These are phyloP conservation scores for Drosophila cognata DNA, from an alignment of 2,888 invertebrate species.

Conservation along the genomic window DNA sequence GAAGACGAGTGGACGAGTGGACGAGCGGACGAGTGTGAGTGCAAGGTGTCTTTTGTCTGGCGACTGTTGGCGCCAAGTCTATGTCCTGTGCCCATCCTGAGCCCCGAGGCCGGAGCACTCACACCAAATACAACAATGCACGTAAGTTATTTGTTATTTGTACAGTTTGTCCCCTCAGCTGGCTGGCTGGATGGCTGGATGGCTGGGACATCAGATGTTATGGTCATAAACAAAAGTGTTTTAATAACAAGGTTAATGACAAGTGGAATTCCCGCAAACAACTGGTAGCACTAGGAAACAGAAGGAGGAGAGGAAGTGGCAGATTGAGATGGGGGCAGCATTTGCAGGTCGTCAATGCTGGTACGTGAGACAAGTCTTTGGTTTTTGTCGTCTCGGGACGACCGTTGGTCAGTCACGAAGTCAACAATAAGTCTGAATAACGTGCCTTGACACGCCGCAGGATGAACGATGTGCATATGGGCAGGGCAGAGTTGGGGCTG, in stretches of 20 bases:
- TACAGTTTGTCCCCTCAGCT: conserved; percentile 54
- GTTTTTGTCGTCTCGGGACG: conserved; percentile 35
- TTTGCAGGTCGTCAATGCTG: conserved; percentile 31
- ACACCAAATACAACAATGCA: conserved; percentile 43
- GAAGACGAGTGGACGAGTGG: neutral
- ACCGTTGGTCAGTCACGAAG: conserved; percentile 52
- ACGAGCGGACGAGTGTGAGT: neutral
- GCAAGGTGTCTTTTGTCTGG: conserved; percentile 32
- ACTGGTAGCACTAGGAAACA: conserved; percentile 21
- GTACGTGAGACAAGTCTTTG: conserved; percentile 60
- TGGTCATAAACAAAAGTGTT: conserved; percentile 80
- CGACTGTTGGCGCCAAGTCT: conserved; percentile 19
- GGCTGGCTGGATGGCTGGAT: conserved; percentile 11
- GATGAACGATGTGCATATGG: conserved; percentile 14
- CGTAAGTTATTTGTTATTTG: conserved; percentile 84
- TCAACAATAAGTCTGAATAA: conserved; percentile 51
- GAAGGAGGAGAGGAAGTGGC: neutral
- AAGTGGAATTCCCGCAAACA: conserved; percentile 74
- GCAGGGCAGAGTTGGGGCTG: neutral
- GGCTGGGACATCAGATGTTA: conserved; percentile 81
- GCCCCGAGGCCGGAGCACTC: neutral
- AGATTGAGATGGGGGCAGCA: neutral
- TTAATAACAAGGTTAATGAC: conserved; percentile 83
- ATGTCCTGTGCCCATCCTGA: conserved; percentile 5
- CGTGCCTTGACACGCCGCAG: conserved; percentile 39